Percentiles rank a stretch among this genome's conserved stretches.
Conservation (phyloP, 1,140 invertebrate species). For the Ptiloglossa arizonensis region DNA sequence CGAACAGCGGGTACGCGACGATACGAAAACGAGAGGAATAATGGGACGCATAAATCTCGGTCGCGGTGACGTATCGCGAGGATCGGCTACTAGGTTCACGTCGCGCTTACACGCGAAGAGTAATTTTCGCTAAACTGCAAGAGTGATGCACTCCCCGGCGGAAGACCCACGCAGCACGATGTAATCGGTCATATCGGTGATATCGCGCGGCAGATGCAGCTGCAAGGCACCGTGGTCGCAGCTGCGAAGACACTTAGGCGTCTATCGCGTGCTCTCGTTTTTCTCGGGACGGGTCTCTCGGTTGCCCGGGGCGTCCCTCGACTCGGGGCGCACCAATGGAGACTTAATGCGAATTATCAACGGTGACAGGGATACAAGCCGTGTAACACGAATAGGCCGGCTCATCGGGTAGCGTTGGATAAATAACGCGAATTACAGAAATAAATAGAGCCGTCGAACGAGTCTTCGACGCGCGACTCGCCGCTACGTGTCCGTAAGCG, state of each 20-base stretch:
- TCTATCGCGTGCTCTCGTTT: constrained; percentile 30
- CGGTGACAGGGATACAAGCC: constrained; percentile 36
- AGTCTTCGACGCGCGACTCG: constrained; percentile 48
- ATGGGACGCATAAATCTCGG: constrained; percentile 23
- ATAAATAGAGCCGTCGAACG: constrained; percentile 75
- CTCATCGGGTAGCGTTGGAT: constrained; percentile 54
- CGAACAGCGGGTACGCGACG: constrained; percentile 4
- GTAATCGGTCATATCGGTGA: constrained; percentile 43
- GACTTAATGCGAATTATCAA: constrained; percentile 56
- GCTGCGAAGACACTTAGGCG: not conserved
- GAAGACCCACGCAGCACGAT: constrained; percentile 44
- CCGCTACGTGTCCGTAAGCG: not conserved
- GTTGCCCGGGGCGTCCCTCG: not conserved
- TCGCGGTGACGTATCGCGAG: constrained; percentile 27
- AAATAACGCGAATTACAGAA: constrained; percentile 73
- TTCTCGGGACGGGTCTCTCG: not conserved
- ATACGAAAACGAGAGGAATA: constrained; percentile 30
- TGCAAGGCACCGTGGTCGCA: not conserved
- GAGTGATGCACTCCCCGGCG: constrained; percentile 27
- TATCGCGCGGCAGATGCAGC: constrained; percentile 37
- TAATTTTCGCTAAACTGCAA: constrained; percentile 47
- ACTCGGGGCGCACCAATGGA: constrained; percentile 8
- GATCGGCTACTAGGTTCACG: constrained; percentile 47
- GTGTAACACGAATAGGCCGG: constrained; percentile 6
- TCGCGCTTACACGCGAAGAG: constrained; percentile 38